Base-by-base conservation (phyloP, 2,113 vertebrate genomes). In the Rousettus leschenaultii region DNA sequence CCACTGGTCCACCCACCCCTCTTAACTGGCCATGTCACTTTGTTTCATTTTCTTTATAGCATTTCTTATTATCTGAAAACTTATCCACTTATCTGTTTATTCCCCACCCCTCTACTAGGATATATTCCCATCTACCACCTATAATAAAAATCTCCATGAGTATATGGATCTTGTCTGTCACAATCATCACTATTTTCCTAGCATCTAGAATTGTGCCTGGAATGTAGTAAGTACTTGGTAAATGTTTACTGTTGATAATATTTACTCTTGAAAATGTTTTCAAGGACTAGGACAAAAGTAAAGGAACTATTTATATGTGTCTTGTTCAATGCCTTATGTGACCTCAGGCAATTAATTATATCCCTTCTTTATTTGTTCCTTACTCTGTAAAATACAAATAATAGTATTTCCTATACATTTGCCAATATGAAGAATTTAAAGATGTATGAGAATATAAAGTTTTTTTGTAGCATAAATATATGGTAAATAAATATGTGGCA, bases 321-420 rank as follows among this genome's bases (percentile, higher is more conserved):
- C 24, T 88, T 85, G 11, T 65, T 93, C 83, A 95, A 93, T 55
- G 92, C 48, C n/a, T 40, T 92, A 70, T n/a, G 18, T 77, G 45
- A 75, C 66, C 19, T 59, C 22, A 66, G 9, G 13, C 53, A 89
- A 77, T 89, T 38, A 43, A 65, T 95, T 85, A 73, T 73, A 26
- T 63, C 3, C 30, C 15, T 86, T 86, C 38, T 70, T 93, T 90
- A 75, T 75, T 92, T 88, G 15, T n/a, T 80, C 6, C 6, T 93
- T 93, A 84, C 48, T 74, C 68, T 65, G 9, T 38, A 84, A 95
- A 96, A 93, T 70, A 57, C 15, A 96, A 88, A 93, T 77, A 75
- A 65, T 78, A 82, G 63, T 73, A 53, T 86, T 86, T 65, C 30
- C 40, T 51, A 38, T 74, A 40, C 55, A 68, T 94, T 91, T 95